Evolutionary conservation across 2,888 invertebrate genomes (phyloP).

Genomic region (Oeneis ivallda): DNA sequence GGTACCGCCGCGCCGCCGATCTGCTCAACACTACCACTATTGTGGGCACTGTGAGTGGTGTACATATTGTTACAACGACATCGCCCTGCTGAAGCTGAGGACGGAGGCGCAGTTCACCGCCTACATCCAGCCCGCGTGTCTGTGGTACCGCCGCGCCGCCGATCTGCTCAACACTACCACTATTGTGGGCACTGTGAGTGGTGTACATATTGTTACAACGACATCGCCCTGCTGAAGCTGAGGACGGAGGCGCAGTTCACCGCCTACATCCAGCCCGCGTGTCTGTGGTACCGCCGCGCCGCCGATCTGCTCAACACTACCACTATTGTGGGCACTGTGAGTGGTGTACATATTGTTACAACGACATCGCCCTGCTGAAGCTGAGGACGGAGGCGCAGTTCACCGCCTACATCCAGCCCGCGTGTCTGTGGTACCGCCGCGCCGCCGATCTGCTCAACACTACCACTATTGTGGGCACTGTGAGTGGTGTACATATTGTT

Average conservation of each 20-base stretch:
- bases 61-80: too few relatives aligned
- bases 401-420: too few relatives aligned
- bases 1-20: not conserved
- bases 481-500: too few relatives aligned
- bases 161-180: not conserved
- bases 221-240: conserved; percentile 18
- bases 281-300: conserved; percentile 11
- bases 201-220: too few relatives aligned
- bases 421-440: too few relatives aligned
- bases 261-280: conserved; percentile 17
- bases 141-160: conserved; percentile 7
- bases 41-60: conserved; percentile 7
- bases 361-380: too few relatives aligned
- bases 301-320: not conserved
- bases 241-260: conserved; percentile 5
- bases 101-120: conserved; percentile 10
- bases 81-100: conserved; percentile 13
- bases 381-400: too few relatives aligned
- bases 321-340: conserved; percentile 7
- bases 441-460: too few relatives aligned
- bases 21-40: not conserved
- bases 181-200: conserved; percentile 12
- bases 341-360: too few relatives aligned
- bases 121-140: conserved; percentile 17
- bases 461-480: too few relatives aligned